Evolutionary conservation across 2,113 vertebrate species (phyloP).

Genomic region (Aldabrachelys gigantea): DNA sequence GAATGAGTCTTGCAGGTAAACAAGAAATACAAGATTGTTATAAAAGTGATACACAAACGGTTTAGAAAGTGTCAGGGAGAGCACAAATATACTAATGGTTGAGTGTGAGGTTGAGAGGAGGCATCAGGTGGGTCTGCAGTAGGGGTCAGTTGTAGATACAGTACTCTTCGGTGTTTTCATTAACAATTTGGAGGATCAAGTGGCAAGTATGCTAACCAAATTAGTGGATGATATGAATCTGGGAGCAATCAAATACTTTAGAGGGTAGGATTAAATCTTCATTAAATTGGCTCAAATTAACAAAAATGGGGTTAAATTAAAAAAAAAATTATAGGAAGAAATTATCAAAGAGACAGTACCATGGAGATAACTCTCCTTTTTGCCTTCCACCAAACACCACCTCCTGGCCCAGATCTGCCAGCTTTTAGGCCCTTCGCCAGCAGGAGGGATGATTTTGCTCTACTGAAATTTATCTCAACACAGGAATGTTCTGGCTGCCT

Average conservation of each 20-base stretch:
- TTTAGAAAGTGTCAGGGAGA: neutral
- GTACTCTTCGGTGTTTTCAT: neutral
- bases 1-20: neutral
- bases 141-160: accelerated
- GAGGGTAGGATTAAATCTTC: neutral
- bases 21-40: neutral
- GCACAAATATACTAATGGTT: neutral
- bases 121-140: neutral
- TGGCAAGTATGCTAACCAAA: neutral
- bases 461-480: neutral
- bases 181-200: neutral
- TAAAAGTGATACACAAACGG: neutral
- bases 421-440: neutral
- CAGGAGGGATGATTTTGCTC: neutral
- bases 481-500: neutral
- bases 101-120: neutral
- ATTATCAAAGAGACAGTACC: neutral
- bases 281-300: neutral
- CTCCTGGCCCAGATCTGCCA: neutral
- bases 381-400: neutral
- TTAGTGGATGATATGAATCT: neutral
- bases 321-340: neutral
- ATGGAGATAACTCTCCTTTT: neutral
- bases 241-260: neutral
- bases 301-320: neutral